Percentiles rank a stretch among this genome's conserved stretches.
These are phyloP conservation scores for Tetragonisca angustula DNA, from an alignment of 2,888 invertebrate genomes.

Conservation along the genomic window DNA sequence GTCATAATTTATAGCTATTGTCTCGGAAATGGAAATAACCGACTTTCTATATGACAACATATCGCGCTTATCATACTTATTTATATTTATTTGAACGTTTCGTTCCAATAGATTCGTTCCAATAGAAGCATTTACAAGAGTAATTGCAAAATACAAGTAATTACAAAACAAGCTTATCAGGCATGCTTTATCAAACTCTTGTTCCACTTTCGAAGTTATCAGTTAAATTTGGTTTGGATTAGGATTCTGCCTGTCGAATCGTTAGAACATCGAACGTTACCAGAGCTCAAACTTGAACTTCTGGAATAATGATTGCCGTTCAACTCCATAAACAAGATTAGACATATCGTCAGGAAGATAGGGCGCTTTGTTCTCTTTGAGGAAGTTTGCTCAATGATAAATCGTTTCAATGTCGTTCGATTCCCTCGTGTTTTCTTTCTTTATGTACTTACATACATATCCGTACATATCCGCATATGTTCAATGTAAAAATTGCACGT, in stretches of 20 bases:
- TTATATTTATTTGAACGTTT: too few species aligned
- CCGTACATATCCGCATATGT: background rate
- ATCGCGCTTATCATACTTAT: too few species aligned
- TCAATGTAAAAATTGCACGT: background rate
- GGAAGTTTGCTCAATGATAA: constrained; percentile 50
- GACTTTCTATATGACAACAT: background rate
- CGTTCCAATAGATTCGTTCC: too few species aligned
- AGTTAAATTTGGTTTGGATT: too few species aligned
- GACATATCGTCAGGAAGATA: constrained; percentile 48
- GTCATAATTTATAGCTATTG: constrained; percentile 16
- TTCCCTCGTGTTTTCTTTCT: constrained; percentile 5
- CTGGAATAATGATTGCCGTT: constrained; percentile 50
- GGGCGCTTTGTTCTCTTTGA: constrained; percentile 54
- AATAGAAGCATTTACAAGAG: too few species aligned
- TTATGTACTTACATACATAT: background rate
- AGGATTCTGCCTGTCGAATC: background rate
- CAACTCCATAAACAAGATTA: constrained; percentile 64
- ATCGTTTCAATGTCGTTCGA: constrained; percentile 54
- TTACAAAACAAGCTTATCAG: too few species aligned
- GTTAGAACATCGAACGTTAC: background rate
- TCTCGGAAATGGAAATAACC: background rate
- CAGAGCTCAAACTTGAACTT: constrained; percentile 12
- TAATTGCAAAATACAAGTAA: too few species aligned
- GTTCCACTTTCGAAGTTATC: too few species aligned
- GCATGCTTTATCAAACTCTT: too few species aligned